These are phyloP conservation scores for Myotis yumanensis DNA, from an alignment of 2,113 vertebrate genomes.

Conservation along the genomic window DNA sequence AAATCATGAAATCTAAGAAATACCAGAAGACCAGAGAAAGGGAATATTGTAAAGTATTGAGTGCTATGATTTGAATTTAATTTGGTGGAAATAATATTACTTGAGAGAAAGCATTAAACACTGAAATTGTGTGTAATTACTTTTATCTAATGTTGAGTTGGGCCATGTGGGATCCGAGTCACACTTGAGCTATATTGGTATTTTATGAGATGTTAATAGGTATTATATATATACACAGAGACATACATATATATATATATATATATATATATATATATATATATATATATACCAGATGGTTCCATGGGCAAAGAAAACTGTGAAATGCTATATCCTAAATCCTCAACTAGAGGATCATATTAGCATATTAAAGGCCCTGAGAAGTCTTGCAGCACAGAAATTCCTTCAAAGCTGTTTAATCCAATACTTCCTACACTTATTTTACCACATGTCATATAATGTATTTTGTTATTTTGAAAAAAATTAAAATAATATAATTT, in stretches of 20 bases:
- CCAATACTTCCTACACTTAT: background rate
- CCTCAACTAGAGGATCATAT: background rate
- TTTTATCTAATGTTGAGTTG: background rate
- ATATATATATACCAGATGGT: background rate
- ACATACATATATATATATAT: background rate
- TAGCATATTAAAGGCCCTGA: background rate
- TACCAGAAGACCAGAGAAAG: background rate
- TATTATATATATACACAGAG: background rate
- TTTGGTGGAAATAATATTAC: background rate
- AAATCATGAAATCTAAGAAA: background rate
- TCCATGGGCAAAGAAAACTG: background rate
- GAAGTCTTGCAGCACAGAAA: background rate
- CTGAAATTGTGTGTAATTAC: background rate
- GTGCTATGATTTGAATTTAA: background rate
- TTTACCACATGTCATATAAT: background rate
- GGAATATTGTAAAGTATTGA: background rate
- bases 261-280: background rate
- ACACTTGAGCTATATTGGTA: background rate
- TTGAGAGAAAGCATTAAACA: constrained; percentile 16
- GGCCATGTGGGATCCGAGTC: background rate
- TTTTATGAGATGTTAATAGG: background rate
- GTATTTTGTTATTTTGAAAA: background rate
- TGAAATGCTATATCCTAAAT: background rate
- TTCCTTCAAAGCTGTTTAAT: background rate
- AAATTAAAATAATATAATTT: background rate